phyloP scores from a whole-genome alignment of 2,113 vertebrate species.

The Spheniscus mendiculus region DNA sequence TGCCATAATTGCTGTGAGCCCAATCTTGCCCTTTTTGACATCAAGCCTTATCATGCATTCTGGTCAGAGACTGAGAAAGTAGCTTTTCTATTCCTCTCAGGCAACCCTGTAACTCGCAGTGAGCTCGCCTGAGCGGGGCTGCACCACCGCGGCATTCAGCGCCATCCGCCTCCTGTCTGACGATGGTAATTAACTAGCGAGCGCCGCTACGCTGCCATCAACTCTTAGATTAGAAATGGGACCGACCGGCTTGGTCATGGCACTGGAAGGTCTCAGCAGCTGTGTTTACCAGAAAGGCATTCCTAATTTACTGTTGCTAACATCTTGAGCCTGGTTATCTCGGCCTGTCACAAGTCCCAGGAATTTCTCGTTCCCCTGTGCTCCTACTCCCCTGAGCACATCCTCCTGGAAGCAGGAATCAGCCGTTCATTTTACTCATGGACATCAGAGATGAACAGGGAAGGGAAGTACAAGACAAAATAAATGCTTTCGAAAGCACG shows the following conservation, averaged over 20 bases:
- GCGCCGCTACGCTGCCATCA: slow-evolving; percentile 63
- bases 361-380: not conserved
- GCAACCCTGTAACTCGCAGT: slow-evolving; percentile 70
- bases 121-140: slow-evolving; percentile 70
- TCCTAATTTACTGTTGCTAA: not conserved
- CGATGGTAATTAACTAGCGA: slow-evolving; percentile 51
- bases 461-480: slow-evolving; percentile 11
- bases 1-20: slow-evolving; percentile 83
- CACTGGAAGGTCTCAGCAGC: slow-evolving; percentile 9
- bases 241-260: slow-evolving; percentile 31
- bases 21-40: slow-evolving; percentile 83
- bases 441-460: not conserved
- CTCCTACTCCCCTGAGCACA: not conserved
- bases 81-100: slow-evolving; percentile 76
- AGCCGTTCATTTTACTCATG: not conserved
- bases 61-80: slow-evolving; percentile 81
- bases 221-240: slow-evolving; percentile 51
- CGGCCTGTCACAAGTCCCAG: not conserved
- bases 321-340: not conserved
- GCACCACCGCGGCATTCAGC: slow-evolving; percentile 58
- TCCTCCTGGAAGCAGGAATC: not conserved
- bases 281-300: not conserved
- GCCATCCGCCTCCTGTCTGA: slow-evolving; percentile 24
- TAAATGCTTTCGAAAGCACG: not conserved
- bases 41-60: slow-evolving; percentile 82